phyloP scores from a whole-genome alignment of 2,888 invertebrate species.

The Chironomus tentans region DNA sequence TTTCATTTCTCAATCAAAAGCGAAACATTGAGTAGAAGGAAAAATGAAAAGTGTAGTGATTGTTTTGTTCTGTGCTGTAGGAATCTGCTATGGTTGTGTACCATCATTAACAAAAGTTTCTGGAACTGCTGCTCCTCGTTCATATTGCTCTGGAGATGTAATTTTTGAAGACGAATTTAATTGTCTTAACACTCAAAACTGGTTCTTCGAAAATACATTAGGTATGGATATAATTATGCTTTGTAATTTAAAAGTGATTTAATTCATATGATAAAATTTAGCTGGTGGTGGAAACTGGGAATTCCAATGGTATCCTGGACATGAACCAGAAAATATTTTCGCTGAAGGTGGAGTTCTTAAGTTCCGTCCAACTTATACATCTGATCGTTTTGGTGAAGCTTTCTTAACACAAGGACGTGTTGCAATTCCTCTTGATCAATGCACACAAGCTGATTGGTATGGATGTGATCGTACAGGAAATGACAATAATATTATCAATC shows the following conservation, averaged over 20 bases:
- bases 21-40: too few species aligned
- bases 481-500: constrained; percentile 49
- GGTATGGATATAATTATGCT: too few species aligned
- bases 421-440: constrained; percentile 31
- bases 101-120: constrained; percentile 46
- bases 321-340: constrained; percentile 58
- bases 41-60: neutral
- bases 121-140: constrained; percentile 44
- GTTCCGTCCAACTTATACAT: constrained; percentile 52
- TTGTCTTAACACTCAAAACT: constrained; percentile 48
- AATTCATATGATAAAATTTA: too few species aligned
- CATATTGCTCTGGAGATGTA: constrained; percentile 48
- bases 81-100: constrained; percentile 37
- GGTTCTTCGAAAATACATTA: constrained; percentile 58
- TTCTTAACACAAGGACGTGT: constrained; percentile 45
- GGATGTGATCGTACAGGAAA: constrained; percentile 52
- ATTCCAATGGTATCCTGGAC: constrained; percentile 55
- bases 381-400: constrained; percentile 46
- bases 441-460: constrained; percentile 48
- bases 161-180: constrained; percentile 56
- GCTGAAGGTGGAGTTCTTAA: constrained; percentile 45
- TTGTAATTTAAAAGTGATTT: too few species aligned
- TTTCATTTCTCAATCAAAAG: neutral
- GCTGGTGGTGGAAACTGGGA: constrained; percentile 63
- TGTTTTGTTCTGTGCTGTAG: constrained; percentile 37